Conservation (phyloP, 2,888 invertebrate genomes). For the Plemyria rubiginata region DNA sequence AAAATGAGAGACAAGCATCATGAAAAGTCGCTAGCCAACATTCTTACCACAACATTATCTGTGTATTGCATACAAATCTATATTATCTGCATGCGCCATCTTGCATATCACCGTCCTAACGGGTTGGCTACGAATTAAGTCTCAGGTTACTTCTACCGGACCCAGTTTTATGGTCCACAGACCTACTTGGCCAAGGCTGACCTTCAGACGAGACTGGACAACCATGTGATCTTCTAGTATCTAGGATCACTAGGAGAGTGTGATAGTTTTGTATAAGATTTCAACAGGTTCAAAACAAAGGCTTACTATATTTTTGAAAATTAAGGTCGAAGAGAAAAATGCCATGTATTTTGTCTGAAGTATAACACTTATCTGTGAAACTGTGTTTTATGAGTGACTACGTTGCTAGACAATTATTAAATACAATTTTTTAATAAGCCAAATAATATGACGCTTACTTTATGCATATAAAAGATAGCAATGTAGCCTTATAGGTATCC, state of each 20-base stretch:
- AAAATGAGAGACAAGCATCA: neutral
- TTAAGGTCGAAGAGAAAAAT: too few relatives aligned
- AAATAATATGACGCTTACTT: too few relatives aligned
- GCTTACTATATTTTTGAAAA: too few relatives aligned
- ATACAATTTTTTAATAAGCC: too few relatives aligned
- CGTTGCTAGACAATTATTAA: too few relatives aligned
- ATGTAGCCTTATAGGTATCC: too few relatives aligned
- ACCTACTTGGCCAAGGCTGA: constrained; percentile 59
- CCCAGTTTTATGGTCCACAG: constrained; percentile 57
- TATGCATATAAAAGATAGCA: too few relatives aligned
- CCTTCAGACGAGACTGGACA: constrained; percentile 45
- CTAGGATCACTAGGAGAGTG: neutral
- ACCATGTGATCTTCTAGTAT: constrained; percentile 1
- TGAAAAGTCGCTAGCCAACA: neutral
- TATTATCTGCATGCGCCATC: constrained; percentile 9
- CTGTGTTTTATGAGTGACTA: too few relatives aligned
- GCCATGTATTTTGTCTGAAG: too few relatives aligned
- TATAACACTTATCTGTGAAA: too few relatives aligned
- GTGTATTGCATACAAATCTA: neutral
- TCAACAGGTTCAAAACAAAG: neutral
- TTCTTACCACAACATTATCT: neutral
- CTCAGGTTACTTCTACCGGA: constrained; percentile 69
- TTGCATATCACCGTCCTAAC: constrained; percentile 50
- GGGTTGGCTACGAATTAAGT: constrained; percentile 54
- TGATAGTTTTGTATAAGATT: neutral